Evolutionary conservation across 2,113 vertebrate genomes (phyloP).

Genomic region (Polypterus senegalus): DNA sequence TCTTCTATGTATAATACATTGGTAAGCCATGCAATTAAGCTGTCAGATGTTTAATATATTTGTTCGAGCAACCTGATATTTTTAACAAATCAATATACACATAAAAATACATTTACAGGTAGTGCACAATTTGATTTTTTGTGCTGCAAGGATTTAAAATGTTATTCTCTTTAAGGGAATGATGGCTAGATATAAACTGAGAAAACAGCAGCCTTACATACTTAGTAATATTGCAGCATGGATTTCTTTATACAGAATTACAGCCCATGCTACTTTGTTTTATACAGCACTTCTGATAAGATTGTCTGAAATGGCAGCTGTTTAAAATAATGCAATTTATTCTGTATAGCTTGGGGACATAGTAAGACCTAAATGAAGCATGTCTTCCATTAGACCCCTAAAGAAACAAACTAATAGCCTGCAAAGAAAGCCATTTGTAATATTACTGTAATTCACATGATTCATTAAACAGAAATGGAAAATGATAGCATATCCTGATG

Average conservation of each 20-base stretch:
- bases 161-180: no score
- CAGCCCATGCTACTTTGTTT: constrained; percentile 52
- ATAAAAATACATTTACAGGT: constrained; percentile 5
- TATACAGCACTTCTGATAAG: constrained; percentile 51
- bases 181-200: no score
- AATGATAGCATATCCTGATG: constrained; percentile 82
- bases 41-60: no score
- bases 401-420: constrained; percentile 99
- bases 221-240: constrained; percentile 37
- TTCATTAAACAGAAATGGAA: constrained; percentile 98
- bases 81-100: constrained; percentile 2
- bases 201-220: no score
- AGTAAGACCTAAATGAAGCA: constrained; percentile 77
- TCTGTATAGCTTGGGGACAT: constrained; percentile 73
- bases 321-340: constrained; percentile 91
- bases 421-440: constrained; percentile 95
- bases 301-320: constrained; percentile 73
- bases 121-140: constrained; percentile 1
- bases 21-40: no score
- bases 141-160: neutral
- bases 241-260: constrained; percentile 52
- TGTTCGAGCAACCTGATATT: neutral
- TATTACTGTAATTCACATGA: constrained; percentile 98
- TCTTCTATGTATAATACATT: no score
- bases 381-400: constrained; percentile 96